Percentiles rank a stretch among this genome's conserved stretches.
Conservation (phyloP, 92 coral and sea anemone genomes). For the Virgularia gustaviana region DNA sequence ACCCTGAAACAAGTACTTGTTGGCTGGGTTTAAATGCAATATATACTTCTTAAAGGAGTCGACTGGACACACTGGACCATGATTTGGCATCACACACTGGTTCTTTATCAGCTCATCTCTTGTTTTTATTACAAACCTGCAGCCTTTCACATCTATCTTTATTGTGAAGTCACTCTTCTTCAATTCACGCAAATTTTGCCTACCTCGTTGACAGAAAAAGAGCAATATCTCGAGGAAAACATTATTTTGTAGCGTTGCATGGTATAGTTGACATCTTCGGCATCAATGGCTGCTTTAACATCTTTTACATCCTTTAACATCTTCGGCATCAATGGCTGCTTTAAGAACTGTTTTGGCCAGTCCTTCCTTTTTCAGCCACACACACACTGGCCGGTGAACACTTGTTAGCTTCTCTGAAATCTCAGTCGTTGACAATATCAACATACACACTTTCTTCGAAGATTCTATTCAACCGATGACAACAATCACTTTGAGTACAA, state of each 20-base stretch:
- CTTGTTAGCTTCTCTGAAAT: constrained; percentile 48
- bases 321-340: constrained; percentile 39
- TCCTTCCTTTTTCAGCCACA: constrained; percentile 39
- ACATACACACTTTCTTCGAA: background rate
- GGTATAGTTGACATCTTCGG: constrained; percentile 25
- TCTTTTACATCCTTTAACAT: too few relatives aligned
- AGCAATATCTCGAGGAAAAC: constrained; percentile 56
- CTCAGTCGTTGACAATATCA: constrained; percentile 39
- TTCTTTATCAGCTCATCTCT: constrained; percentile 29
- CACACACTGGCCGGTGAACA: constrained; percentile 38
- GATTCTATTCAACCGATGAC: constrained; percentile 10
- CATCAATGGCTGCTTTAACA: constrained; percentile 14
- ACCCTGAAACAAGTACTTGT: constrained; percentile 53
- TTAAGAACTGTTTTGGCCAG: constrained; percentile 31
- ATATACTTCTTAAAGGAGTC: constrained; percentile 47
- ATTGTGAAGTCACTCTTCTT: constrained; percentile 45
- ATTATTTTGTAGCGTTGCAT: constrained; percentile 48
- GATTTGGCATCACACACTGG: constrained; percentile 6
- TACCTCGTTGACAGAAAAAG: constrained; percentile 55
- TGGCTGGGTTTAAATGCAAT: constrained; percentile 45
- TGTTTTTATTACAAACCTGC: constrained; percentile 15
- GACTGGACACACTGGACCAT: constrained; percentile 24
- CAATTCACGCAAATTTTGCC: constrained; percentile 42
- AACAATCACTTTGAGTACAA: constrained; percentile 42
- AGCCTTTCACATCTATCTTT: constrained; percentile 6